Percentiles rank a stretch among this genome's conserved stretches.
Evolutionary conservation across 92 coral and sea anemone species (phyloP).

Genomic region (Paramuricea clavata): DNA sequence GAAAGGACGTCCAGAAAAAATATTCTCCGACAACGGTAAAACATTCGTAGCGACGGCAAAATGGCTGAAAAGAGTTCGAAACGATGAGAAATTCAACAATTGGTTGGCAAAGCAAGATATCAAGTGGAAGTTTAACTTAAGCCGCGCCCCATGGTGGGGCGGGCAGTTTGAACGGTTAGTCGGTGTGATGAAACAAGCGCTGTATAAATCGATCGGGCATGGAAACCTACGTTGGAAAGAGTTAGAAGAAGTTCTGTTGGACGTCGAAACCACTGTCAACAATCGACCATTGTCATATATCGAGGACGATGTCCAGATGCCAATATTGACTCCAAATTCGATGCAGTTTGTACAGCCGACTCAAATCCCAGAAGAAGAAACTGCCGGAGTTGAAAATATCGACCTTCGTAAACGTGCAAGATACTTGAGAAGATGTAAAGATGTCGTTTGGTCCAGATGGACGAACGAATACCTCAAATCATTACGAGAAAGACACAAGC

Average conservation of each 20-base stretch:
- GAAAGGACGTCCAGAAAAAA: not conserved
- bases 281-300: slow-evolving; percentile 50
- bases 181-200: slow-evolving; percentile 17
- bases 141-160: slow-evolving; percentile 43
- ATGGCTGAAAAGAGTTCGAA: slow-evolving; percentile 10
- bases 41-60: slow-evolving; percentile 29
- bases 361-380: not conserved
- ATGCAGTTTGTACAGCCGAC: not conserved
- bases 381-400: not conserved
- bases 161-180: slow-evolving; percentile 17
- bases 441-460: slow-evolving; percentile 28
- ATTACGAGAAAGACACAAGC: slow-evolving; percentile 10
- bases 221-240: slow-evolving; percentile 33
- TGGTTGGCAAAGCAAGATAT: not conserved
- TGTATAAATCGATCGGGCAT: slow-evolving; percentile 23
- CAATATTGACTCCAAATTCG: slow-evolving; percentile 30
- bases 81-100: slow-evolving; percentile 7
- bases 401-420: slow-evolving; percentile 2
- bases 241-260: slow-evolving; percentile 44
- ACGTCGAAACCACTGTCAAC: slow-evolving; percentile 50
- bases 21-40: slow-evolving; percentile 27
- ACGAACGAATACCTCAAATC: not conserved
- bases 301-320: too few relatives aligned
- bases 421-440: slow-evolving; percentile 12
- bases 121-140: slow-evolving; percentile 3